These are phyloP conservation scores for Lymantria dispar DNA, from an alignment of 2,888 invertebrate genomes.

Conservation along the genomic window DNA sequence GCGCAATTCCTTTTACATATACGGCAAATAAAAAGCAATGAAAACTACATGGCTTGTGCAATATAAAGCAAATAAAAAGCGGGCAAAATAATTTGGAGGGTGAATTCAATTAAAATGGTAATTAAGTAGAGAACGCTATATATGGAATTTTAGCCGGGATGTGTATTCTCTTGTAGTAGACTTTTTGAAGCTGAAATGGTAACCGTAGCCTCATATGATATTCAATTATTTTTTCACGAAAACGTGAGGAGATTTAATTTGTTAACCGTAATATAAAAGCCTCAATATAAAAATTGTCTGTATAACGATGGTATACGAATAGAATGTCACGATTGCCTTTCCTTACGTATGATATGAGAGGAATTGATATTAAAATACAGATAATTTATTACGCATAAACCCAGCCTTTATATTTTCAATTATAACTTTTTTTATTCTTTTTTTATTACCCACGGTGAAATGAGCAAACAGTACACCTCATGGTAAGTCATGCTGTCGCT, in stretches of 20 bases:
- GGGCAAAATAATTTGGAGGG: slow-evolving; percentile 35
- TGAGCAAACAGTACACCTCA: too few relatives aligned
- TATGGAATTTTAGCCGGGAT: slow-evolving; percentile 29
- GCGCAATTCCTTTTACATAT: slow-evolving; percentile 16
- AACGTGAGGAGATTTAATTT: slow-evolving; percentile 4
- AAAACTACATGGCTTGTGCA: neutral
- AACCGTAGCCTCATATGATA: slow-evolving; percentile 29
- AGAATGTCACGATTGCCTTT: too few relatives aligned
- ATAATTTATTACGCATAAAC: too few relatives aligned
- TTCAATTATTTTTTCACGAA: slow-evolving; percentile 43
- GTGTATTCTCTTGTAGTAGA: slow-evolving; percentile 21
- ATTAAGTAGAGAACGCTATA: slow-evolving; percentile 42
- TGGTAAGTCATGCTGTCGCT: too few relatives aligned
- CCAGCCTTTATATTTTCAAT: too few relatives aligned
- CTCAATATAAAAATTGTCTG: too few relatives aligned
- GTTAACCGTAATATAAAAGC: neutral
- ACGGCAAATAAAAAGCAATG: slow-evolving; percentile 7
- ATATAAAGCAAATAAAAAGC: neutral
- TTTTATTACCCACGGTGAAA: too few relatives aligned
- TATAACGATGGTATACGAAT: too few relatives aligned
- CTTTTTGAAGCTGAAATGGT: neutral
- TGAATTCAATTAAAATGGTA: slow-evolving; percentile 60
- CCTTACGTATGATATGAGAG: too few relatives aligned
- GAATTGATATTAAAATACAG: too few relatives aligned
- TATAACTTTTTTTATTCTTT: too few relatives aligned